Percentiles rank a stretch among this genome's conserved stretches.
phyloP scores from a whole-genome alignment of 2,113 vertebrate species.

The Capreolus pygargus region DNA sequence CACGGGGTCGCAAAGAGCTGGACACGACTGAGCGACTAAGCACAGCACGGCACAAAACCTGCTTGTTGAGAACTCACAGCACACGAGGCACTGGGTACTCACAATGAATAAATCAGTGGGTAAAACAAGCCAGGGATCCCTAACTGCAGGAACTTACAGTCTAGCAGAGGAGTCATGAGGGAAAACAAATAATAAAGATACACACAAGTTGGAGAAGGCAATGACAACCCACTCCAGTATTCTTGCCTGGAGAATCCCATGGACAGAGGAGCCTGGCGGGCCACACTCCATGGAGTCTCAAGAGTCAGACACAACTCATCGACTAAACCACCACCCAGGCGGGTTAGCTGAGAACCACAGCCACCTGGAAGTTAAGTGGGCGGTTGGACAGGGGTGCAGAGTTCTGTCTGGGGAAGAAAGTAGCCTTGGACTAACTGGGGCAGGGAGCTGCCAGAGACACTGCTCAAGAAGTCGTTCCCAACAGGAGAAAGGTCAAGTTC shows the following conservation, averaged over 20 bases:
- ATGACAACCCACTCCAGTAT: neutral
- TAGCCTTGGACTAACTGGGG: neutral
- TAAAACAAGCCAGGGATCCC: neutral
- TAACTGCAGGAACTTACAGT: neutral
- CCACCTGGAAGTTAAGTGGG: neutral
- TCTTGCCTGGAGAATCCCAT: neutral
- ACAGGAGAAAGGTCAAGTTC: neutral
- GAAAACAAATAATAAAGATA: conserved; percentile 1
- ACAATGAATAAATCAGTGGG: neutral
- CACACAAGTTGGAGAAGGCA: neutral
- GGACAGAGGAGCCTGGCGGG: neutral
- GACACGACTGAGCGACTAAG: neutral
- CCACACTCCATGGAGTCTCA: neutral
- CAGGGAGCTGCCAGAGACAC: neutral
- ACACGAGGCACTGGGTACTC: neutral
- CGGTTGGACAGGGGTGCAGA: neutral
- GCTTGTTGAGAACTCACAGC: neutral
- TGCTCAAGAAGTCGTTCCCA: neutral
- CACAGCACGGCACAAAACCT: neutral
- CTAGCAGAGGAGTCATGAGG: neutral
- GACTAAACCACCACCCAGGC: neutral
- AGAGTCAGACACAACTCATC: neutral
- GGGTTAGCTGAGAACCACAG: neutral
- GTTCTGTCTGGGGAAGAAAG: neutral
- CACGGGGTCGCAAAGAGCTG: neutral